A percentile compares a stretch with the other conserved stretches of the same genome.
These are phyloP conservation scores for Drosophila subpulchrella DNA, from an alignment of 1,140 invertebrate genomes.

Conservation along the genomic window DNA sequence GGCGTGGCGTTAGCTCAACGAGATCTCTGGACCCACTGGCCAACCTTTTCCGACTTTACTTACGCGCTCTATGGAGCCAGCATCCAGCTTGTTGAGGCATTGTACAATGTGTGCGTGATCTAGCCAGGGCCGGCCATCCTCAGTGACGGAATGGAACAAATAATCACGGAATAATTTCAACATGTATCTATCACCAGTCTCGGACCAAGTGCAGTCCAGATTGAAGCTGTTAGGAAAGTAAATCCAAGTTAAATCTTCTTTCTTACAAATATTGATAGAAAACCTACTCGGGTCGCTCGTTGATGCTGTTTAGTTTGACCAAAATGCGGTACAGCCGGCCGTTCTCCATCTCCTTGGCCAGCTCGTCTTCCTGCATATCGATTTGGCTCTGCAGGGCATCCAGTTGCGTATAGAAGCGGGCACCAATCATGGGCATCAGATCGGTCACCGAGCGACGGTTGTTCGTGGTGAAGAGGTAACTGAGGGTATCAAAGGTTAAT, in stretches of 20 bases:
- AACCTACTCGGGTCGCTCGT: conserved; percentile 95
- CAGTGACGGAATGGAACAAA: conserved; percentile 96
- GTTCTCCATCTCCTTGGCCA: conserved; percentile 97
- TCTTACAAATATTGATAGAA: background rate
- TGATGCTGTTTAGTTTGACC: conserved; percentile 95
- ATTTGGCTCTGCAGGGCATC: conserved; percentile 94
- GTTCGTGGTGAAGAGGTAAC: conserved; percentile 91
- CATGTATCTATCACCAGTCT: conserved; percentile 99
- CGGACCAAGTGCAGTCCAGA: conserved; percentile 97
- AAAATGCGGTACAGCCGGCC: conserved; percentile 95
- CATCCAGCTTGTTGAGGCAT: conserved; percentile 97
- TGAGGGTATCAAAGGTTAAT: conserved; percentile 62
- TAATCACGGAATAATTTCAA: conserved; percentile 99
- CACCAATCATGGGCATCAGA: conserved; percentile 99
- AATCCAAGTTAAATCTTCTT: background rate
- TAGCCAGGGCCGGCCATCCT: conserved; percentile 96
- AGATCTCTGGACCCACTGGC: background rate
- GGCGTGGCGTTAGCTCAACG: background rate
- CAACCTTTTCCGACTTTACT: conserved; percentile 35
- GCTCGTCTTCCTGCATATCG: conserved; percentile 95
- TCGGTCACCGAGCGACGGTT: conserved; percentile 94
- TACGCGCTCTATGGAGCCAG: conserved; percentile 94
- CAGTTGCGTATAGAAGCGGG: conserved; percentile 97
- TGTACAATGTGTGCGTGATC: conserved; percentile 97
- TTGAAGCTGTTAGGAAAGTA: conserved; percentile 88